Evolutionary conservation across 2,113 vertebrate species (phyloP), one percentile per base, ranked within the genome.

Genomic region (Elephantulus edwardii): DNA sequence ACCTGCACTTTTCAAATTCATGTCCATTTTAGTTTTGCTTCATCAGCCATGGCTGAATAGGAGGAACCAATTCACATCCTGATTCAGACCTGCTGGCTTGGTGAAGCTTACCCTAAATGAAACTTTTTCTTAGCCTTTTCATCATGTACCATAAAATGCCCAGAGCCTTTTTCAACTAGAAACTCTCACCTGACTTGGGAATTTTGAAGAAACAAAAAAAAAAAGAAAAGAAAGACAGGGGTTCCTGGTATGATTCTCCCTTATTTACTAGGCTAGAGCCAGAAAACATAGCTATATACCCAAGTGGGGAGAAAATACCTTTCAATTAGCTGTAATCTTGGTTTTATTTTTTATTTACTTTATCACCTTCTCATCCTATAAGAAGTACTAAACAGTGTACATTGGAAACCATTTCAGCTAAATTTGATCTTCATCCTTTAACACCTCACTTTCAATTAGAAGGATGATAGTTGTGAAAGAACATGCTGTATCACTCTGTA

Each of bases 151-250:
- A 26, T 78, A 42, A 33, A 68, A 54, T 19, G 75, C 54, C 30
- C 62, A 80, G 66, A 62, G 26, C 35, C 52, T n/a, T 82, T 85
- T 62, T 81, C 60, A 33, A 8, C 62, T 48, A 58, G 68, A 76
- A 87, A 52, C n/a, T 77, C 52, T 88, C 40, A 48, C 46, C 40
- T 88, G 46, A 71, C 64, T 79, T 89, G 35, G 62, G 81, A 94
- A 62, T 52, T 92, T 82, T 94, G 77, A 26, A 83, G 76, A 35
- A 60, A 75, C 6, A 6, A 44, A 76, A 56, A 77, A 76, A 88
- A 76, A 35, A 60, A 75, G 5, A 6, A 44, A 76, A 56, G 74
- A 76, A 88, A 76, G 44, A 50, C 20, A 62, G 33, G 38, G 44
- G 50, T 70, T 88, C 38, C 62, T 28, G 22, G 83, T 58, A 48